These are phyloP conservation scores for Aethina tumida DNA, from an alignment of 1,140 invertebrate genomes.

Conservation along the genomic window DNA sequence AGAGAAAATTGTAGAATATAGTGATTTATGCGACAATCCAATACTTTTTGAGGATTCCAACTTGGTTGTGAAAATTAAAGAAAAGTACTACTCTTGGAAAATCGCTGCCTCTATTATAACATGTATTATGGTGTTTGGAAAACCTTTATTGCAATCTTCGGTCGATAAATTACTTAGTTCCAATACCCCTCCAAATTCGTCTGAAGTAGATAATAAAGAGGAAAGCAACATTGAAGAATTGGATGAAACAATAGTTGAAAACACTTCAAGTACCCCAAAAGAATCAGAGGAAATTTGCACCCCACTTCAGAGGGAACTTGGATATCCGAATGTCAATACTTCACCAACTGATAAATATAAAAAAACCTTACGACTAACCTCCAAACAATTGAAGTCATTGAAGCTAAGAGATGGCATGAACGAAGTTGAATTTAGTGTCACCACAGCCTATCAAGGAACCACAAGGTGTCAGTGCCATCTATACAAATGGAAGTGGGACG, in stretches of 20 bases:
- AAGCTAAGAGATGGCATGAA: conserved; percentile 88
- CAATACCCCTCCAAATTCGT: conserved; percentile 35
- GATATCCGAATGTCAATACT: no score
- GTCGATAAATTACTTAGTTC: conserved; percentile 37
- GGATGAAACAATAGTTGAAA: no score
- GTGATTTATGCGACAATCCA: conserved; percentile 75
- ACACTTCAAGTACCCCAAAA: no score
- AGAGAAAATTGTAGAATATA: conserved; percentile 65
- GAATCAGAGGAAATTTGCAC: no score
- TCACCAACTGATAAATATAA: conserved; percentile 56
- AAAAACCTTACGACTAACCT: conserved; percentile 82
- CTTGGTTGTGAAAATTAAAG: conserved; percentile 77
- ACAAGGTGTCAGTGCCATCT: conserved; percentile 92
- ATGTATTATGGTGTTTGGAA: conserved; percentile 72
- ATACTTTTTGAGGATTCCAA: conserved; percentile 71
- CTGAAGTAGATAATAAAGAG: conserved; percentile 27
- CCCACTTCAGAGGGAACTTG: no score
- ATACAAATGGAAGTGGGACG: conserved; percentile 93
- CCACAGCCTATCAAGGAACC: conserved; percentile 98
- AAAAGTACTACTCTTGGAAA: conserved; percentile 82
- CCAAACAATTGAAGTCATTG: conserved; percentile 81
- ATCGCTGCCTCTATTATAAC: conserved; percentile 80
- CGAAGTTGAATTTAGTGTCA: conserved; percentile 96
- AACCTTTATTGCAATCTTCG: conserved; percentile 56
- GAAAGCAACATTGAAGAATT: conserved; percentile 21